These are phyloP conservation scores for Hemiprocne comata DNA, from an alignment of 2,113 vertebrate genomes.

Conservation along the genomic window DNA sequence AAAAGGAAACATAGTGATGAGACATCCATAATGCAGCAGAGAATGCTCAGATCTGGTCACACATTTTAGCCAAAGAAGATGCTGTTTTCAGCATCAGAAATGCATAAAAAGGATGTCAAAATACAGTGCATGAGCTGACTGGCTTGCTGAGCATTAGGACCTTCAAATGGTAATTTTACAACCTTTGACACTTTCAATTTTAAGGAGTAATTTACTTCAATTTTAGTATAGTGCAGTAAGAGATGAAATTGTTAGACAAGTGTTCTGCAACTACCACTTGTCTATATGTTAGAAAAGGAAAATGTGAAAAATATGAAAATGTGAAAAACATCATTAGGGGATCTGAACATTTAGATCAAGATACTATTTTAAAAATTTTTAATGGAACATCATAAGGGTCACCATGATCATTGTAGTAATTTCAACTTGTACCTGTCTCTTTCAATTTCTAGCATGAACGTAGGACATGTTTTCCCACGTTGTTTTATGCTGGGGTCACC, in stretches of 20 bases:
- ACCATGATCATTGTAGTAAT: neutral
- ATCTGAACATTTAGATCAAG: neutral
- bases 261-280: neutral
- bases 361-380: accelerated
- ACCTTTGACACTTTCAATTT: neutral
- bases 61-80: neutral
- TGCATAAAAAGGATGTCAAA: neutral
- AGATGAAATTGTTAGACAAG: neutral
- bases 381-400: neutral
- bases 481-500: neutral
- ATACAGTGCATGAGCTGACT: neutral
- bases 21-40: neutral
- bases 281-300: neutral
- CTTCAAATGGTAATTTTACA: neutral
- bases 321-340: neutral
- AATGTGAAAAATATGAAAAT: neutral
- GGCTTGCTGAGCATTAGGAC: neutral
- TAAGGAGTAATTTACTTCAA: neutral
- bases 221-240: neutral
- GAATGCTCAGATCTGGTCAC: neutral
- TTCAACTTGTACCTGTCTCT: neutral
- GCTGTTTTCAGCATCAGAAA: neutral
- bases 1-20: neutral
- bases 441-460: neutral
- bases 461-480: neutral